A percentile compares a stretch with the other conserved stretches of the same genome.
phyloP scores from a whole-genome alignment of 2,888 invertebrate genomes.

The Emmelina monodactyla region DNA sequence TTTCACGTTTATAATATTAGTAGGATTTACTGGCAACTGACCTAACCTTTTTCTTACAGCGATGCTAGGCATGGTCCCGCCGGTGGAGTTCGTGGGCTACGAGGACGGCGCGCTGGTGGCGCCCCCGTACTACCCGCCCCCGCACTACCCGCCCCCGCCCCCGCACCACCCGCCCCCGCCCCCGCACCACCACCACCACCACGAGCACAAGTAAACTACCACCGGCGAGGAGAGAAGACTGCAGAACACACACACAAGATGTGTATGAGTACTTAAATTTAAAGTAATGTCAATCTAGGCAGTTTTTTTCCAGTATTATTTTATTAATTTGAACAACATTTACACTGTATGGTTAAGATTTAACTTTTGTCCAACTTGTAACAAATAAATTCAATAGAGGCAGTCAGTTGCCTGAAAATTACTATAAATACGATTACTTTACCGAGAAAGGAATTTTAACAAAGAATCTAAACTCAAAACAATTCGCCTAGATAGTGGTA shows the following conservation, averaged over 20 bases:
- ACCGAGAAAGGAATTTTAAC: no score
- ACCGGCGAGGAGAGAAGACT: not conserved
- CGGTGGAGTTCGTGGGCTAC: slow-evolving; percentile 47
- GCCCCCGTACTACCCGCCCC: slow-evolving; percentile 24
- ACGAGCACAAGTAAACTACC: slow-evolving; percentile 30
- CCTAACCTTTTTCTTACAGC: slow-evolving; percentile 20
- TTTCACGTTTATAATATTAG: not conserved
- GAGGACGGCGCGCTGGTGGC: slow-evolving; percentile 33
- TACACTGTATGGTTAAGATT: not conserved
- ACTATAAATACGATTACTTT: no score
- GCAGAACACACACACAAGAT: not conserved
- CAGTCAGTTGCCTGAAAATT: no score
- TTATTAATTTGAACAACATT: not conserved
- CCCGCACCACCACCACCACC: slow-evolving; percentile 14
- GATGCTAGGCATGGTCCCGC: slow-evolving; percentile 55
- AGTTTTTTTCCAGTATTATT: not conserved
- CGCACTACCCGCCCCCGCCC: slow-evolving; percentile 17
- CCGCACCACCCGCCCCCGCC: slow-evolving; percentile 14
- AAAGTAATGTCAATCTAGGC: not conserved
- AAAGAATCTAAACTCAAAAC: no score
- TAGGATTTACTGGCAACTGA: not conserved
- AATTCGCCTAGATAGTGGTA: no score
- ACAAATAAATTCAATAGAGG: no score
- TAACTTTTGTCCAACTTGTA: no score
- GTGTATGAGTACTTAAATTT: not conserved